Percentiles rank a stretch among this genome's conserved stretches.
phyloP scores from a whole-genome alignment of 1,140 invertebrate species.

The Apis laboriosa region DNA sequence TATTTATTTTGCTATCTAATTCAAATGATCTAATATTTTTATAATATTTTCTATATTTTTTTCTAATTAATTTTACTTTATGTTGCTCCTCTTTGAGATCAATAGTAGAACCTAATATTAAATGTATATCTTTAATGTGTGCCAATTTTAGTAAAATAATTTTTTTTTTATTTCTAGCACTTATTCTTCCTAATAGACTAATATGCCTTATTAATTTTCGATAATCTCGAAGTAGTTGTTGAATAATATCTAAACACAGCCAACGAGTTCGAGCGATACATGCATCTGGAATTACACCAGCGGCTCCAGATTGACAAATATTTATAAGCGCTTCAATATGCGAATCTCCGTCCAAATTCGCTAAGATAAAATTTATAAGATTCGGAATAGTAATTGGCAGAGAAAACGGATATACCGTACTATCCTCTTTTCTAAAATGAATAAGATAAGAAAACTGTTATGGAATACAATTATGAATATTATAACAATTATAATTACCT shows the following conservation, averaged over 20 bases:
- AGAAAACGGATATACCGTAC: slow-evolving; percentile 85
- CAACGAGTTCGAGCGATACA: slow-evolving; percentile 74
- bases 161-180: slow-evolving; percentile 59
- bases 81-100: slow-evolving; percentile 65
- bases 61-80: slow-evolving; percentile 65
- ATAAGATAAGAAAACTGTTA: slow-evolving; percentile 10
- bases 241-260: slow-evolving; percentile 75
- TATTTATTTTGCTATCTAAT: slow-evolving; percentile 42
- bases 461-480: not conserved
- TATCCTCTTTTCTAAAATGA: slow-evolving; percentile 87
- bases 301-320: slow-evolving; percentile 73
- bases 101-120: slow-evolving; percentile 70
- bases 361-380: slow-evolving; percentile 87
- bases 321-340: slow-evolving; percentile 77
- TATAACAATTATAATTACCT: slow-evolving; percentile 77
- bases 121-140: slow-evolving; percentile 74
- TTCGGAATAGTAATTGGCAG: slow-evolving; percentile 85
- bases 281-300: slow-evolving; percentile 68
- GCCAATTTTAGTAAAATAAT: slow-evolving; percentile 72
- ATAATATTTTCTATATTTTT: slow-evolving; percentile 68
- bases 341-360: slow-evolving; percentile 82
- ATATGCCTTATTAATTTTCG: slow-evolving; percentile 65
- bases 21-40: slow-evolving; percentile 44
- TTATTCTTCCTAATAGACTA: slow-evolving; percentile 45
- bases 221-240: slow-evolving; percentile 69